phyloP scores from a whole-genome alignment of 2,888 invertebrate genomes.

The Amphipoea lucens region DNA sequence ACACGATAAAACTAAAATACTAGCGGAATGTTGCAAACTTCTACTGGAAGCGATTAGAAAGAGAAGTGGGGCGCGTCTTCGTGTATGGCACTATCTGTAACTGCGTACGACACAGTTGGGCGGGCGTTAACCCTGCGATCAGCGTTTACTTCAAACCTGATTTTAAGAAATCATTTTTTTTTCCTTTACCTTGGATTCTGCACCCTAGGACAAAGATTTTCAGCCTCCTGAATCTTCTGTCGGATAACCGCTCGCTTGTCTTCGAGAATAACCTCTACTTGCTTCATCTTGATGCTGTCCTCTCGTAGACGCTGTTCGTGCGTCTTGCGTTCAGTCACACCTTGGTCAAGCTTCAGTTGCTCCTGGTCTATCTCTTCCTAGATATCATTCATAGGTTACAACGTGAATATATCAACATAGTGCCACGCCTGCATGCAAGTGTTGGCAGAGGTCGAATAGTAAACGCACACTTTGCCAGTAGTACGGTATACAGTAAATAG shows the following conservation, averaged over 20 bases:
- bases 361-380: conserved; percentile 88
- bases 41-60: too few species aligned
- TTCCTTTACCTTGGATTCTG: conserved; percentile 84
- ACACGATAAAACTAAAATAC: too few species aligned
- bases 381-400: conserved; percentile 1
- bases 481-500: not conserved
- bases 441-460: not conserved
- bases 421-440: not conserved
- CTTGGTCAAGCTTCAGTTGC: conserved; percentile 83
- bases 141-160: not conserved
- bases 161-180: not conserved
- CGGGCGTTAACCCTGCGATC: not conserved
- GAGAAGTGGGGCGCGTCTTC: too few species aligned
- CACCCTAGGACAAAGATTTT: conserved; percentile 84
- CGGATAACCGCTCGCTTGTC: conserved; percentile 77
- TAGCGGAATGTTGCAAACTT: too few species aligned
- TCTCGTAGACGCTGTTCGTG: conserved; percentile 80
- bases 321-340: conserved; percentile 73
- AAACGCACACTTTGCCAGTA: not conserved
- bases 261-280: conserved; percentile 79
- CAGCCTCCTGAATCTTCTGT: conserved; percentile 82
- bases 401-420: not conserved
- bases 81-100: too few species aligned
- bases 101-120: not conserved
- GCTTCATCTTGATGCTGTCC: conserved; percentile 82